Conservation (phyloP, 2,888 invertebrate genomes). For the Clistopyga incitator region DNA sequence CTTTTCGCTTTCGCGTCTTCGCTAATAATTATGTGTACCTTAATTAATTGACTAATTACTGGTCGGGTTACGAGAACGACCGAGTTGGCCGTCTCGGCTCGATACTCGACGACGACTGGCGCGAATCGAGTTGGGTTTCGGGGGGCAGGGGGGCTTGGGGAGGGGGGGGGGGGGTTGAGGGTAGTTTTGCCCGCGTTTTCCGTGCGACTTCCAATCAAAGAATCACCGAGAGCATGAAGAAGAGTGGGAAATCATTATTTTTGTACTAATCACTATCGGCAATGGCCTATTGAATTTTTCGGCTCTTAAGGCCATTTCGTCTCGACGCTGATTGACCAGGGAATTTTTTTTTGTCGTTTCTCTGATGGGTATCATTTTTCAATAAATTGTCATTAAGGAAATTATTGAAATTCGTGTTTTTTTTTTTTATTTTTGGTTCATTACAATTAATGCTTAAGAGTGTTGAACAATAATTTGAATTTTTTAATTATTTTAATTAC, state of each 20-base stretch:
- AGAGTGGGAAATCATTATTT: conserved; percentile 73
- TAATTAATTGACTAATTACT: conserved; percentile 84
- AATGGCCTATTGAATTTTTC: conserved; percentile 34
- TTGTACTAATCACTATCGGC: conserved; percentile 73
- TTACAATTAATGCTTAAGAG: no score
- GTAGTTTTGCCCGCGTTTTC: conserved; percentile 48
- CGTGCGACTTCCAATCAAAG: conserved; percentile 63
- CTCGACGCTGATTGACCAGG: conserved; percentile 10
- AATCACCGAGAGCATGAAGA: conserved; percentile 65
- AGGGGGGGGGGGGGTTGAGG: conserved; percentile 8
- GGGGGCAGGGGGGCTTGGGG: background rate
- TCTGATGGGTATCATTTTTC: no score
- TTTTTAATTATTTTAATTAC: no score
- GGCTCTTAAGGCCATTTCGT: conserved; percentile 41
- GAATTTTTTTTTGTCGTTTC: background rate
- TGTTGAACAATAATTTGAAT: no score
- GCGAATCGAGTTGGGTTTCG: conserved; percentile 7
- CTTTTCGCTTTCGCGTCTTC: conserved; percentile 73
- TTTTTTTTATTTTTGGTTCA: no score
- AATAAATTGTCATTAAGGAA: no score
- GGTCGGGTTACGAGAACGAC: conserved; percentile 74
- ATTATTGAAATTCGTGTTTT: no score
- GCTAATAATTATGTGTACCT: conserved; percentile 83
- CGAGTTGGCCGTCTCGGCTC: conserved; percentile 62
- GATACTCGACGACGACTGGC: conserved; percentile 41